phyloP scores from a whole-genome alignment of 92 coral and sea anemone species.

The Umimayanthus kanabou region DNA sequence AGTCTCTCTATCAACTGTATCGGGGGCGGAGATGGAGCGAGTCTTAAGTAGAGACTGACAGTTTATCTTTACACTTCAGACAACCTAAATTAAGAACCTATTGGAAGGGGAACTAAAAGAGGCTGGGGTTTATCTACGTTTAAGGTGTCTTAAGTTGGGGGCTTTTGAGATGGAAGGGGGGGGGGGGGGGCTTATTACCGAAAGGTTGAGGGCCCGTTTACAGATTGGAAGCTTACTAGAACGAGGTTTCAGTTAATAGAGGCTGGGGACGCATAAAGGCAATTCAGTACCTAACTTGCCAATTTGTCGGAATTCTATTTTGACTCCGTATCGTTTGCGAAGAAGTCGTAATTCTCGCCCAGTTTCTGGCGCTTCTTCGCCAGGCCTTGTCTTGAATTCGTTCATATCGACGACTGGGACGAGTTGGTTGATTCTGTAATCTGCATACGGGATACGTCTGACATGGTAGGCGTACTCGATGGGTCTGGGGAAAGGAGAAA shows the following conservation, averaged over 20 bases:
- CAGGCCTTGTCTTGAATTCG: conserved; percentile 38
- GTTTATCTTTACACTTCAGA: too few relatives aligned
- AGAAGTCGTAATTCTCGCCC: conserved; percentile 63
- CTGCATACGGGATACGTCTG: conserved; percentile 89
- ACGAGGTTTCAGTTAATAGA: neutral
- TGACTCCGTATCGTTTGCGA: conserved; percentile 94
- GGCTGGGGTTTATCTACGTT: too few relatives aligned
- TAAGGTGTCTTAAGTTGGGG: too few relatives aligned
- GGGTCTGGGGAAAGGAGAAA: neutral
- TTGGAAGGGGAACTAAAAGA: too few relatives aligned
- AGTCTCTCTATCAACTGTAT: too few relatives aligned
- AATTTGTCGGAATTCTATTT: conserved; percentile 88
- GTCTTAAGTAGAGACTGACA: too few relatives aligned
- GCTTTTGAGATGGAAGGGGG: too few relatives aligned
- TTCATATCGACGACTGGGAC: conserved; percentile 67
- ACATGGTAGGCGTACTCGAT: conserved; percentile 91
- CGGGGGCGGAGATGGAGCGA: too few relatives aligned
- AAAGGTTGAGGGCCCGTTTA: too few relatives aligned
- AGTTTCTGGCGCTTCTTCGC: neutral
- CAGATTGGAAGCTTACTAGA: too few relatives aligned
- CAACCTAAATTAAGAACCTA: too few relatives aligned
- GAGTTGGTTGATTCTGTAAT: conserved; percentile 87
- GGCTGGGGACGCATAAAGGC: neutral
- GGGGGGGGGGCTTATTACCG: too few relatives aligned
- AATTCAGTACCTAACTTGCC: conserved; percentile 77